Conservation (phyloP, 2,888 invertebrate genomes). For the Cremastinae sp. region DNA sequence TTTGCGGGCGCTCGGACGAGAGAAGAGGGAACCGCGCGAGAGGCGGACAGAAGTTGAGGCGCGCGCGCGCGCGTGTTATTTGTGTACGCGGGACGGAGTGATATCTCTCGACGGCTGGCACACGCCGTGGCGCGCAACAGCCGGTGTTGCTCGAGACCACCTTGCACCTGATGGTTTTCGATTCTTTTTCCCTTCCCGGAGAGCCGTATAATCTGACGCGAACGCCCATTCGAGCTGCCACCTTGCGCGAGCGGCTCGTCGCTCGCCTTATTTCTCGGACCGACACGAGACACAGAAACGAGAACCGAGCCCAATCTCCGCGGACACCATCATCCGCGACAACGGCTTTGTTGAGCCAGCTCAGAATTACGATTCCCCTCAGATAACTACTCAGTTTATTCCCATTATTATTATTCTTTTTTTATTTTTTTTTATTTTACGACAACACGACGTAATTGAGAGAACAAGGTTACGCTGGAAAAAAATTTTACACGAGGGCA, state of each 20-base stretch:
- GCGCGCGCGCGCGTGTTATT: neutral
- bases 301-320: constrained; percentile 32
- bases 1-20: neutral
- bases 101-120: constrained; percentile 62
- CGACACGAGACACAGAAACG: constrained; percentile 14
- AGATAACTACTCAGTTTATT: too few species aligned
- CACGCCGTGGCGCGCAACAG: constrained; percentile 59
- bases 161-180: constrained; percentile 57
- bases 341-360: constrained; percentile 21
- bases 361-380: neutral
- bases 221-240: constrained; percentile 40
- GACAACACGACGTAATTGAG: too few species aligned
- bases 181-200: constrained; percentile 56
- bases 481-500: too few species aligned
- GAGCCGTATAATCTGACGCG: constrained; percentile 55
- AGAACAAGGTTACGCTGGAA: too few species aligned
- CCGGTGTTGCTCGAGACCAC: constrained; percentile 59
- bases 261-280: too few species aligned
- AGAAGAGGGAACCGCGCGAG: constrained; percentile 14
- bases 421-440: too few species aligned
- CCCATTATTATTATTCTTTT: too few species aligned
- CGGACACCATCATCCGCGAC: constrained; percentile 34
- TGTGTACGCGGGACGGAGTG: constrained; percentile 32
- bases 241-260: constrained; percentile 43
- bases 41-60: neutral